These are phyloP conservation scores for Zaprionus nigranus DNA, from an alignment of 1,140 invertebrate species.

Conservation along the genomic window DNA sequence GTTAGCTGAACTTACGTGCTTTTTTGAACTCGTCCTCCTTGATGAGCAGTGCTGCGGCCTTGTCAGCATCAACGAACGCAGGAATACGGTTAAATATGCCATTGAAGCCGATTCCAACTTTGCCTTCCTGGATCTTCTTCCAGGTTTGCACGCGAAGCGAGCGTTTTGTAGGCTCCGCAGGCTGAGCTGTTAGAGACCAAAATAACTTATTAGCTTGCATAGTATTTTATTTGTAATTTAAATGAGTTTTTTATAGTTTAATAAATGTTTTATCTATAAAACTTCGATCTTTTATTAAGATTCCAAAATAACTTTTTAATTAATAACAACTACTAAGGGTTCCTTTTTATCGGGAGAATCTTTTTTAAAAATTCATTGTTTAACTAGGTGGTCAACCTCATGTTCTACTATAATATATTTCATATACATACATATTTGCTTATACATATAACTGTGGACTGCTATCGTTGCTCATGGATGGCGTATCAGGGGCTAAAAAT, in stretches of 20 bases:
- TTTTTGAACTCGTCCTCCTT: slow-evolving; percentile 87
- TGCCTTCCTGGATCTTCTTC: slow-evolving; percentile 85
- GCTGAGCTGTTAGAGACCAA: slow-evolving; percentile 64
- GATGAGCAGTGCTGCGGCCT: slow-evolving; percentile 85
- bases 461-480: slow-evolving; percentile 39
- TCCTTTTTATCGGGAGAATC: not conserved
- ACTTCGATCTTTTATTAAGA: not conserved
- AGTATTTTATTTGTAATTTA: not conserved
- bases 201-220: not conserved
- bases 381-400: slow-evolving; percentile 7
- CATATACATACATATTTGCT: slow-evolving; percentile 3
- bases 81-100: slow-evolving; percentile 88
- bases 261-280: not conserved
- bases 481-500: slow-evolving; percentile 48
- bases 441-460: slow-evolving; percentile 12
- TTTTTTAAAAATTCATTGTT: not conserved
- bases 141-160: slow-evolving; percentile 82
- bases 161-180: slow-evolving; percentile 81
- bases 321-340: not conserved
- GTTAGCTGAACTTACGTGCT: slow-evolving; percentile 83
- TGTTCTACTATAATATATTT: not conserved
- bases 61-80: slow-evolving; percentile 87
- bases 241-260: not conserved
- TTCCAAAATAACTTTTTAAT: not conserved
- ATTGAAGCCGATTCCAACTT: slow-evolving; percentile 86